Base-by-base conservation (phyloP, 1,140 invertebrate genomes). In the Mamestra configurata region DNA sequence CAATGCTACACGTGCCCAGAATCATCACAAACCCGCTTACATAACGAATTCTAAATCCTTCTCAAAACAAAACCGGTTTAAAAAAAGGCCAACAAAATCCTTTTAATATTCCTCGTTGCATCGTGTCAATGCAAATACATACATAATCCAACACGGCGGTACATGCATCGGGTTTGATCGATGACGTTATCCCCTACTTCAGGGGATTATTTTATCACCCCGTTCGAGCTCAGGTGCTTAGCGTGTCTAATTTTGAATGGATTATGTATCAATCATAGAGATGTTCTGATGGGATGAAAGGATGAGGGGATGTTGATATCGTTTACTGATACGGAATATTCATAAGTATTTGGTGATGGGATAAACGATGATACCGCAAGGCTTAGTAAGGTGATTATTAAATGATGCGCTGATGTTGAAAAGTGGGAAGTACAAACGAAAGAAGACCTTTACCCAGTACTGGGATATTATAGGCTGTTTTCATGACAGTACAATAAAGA, bases 171-270 rank as follows among this genome's bases (percentile, higher is more conserved):
- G 68, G 18, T 35, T 7, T 72, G 68, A 72, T 72, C 68, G 68
- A 53, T 75, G 71, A 59, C 35, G 71, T 75, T 40, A 70, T 40
- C 11, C 20, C 37, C 4, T 57, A 59, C 53, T 55, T 37, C 20
- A n/a, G 27, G 18, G 71, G 71, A 75, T 75, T 75, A 75, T 75
- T 75, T 59, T 75, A 75, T 59, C 51, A 71, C 40, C 66, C 40
- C 49, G n/a, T 20, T 55, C 20, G 51, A 8, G 35, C 27, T 57
- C 53, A 43, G 51, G 71, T 59, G 51, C 53, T 75, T 22, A 75
- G 53, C 51, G 37, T 35, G 35, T 75, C 71, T 75, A 57, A 75
- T 75, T 75, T 75, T 75, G 68, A 75, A 75, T 75, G 71, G 71
- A 75, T 75, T 75, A 75, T 35, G 27, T 71, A 53, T 71, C 46